A percentile compares a stretch with the other conserved stretches of the same genome.
Conservation (phyloP, 2,888 invertebrate species). For the Electrophaes corylata region DNA sequence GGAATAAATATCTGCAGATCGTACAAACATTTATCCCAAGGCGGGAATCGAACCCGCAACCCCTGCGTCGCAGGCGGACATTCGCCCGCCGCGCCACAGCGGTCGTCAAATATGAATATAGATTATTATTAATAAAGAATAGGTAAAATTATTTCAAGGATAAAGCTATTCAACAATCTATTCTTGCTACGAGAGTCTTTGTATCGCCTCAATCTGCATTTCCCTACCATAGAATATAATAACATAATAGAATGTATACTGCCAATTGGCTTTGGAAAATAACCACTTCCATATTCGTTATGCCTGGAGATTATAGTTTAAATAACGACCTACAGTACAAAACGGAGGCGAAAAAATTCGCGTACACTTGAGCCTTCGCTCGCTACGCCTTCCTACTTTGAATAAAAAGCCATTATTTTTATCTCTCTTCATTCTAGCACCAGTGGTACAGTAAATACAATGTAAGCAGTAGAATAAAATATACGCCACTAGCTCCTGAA, state of each 20-base stretch:
- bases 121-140: too few species aligned
- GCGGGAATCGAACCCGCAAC: too few species aligned
- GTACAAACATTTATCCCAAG: too few species aligned
- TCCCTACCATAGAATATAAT: conserved; percentile 13
- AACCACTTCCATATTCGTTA: conserved; percentile 41
- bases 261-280: conserved; percentile 11
- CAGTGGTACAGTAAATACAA: not conserved
- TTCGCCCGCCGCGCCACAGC: too few species aligned
- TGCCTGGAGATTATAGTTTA: conserved; percentile 47
- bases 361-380: conserved; percentile 38
- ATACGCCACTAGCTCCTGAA: too few species aligned
- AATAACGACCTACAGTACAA: conserved; percentile 48
- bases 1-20: too few species aligned
- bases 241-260: conserved; percentile 7
- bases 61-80: too few species aligned
- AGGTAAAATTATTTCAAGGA: too few species aligned
- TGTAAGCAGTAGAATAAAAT: conserved; percentile 5
- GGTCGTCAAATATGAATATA: too few species aligned
- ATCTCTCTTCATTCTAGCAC: conserved; percentile 30
- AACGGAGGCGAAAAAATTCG: conserved; percentile 56
- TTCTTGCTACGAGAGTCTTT: not conserved
- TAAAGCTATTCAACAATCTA: too few species aligned
- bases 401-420: conserved; percentile 53
- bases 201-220: not conserved
- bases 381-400: conserved; percentile 37